Base-by-base conservation (phyloP, 2,888 invertebrate species). In the Clistopyga incitator region DNA sequence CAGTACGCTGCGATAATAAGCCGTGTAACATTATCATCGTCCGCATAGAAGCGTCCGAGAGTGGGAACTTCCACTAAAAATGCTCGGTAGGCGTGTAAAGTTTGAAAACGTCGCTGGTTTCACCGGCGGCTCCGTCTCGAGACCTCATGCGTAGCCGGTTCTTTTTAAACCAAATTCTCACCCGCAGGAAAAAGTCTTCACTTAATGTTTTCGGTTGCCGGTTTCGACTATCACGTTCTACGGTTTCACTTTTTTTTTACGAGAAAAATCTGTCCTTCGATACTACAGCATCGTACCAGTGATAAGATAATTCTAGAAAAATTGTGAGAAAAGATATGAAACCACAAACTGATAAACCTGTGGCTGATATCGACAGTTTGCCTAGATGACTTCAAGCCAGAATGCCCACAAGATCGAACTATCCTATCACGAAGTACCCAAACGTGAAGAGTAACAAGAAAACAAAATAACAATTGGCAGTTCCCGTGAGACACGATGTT, bases 401-500 rank as follows among this genome's bases (percentile, higher is more conserved):
- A 56, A 56, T 4, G 25, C 3, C 15, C 56, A 15, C 6, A 56
- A 4, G 56, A 13, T 56, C 56, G 25, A 3, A 20, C 25, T 25
- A 13, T 25, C 56, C 25, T 1, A 15, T 56, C 15, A 13, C 11
- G 25, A 25, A 56, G 23, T 25, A 13, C 13, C 23, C 23, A 23
- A 54, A 23, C 2, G 25, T 56, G 56, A 23, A 25, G 13, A 10
- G 11, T 23, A n/a, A 38, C 38, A n/a, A 6, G 23, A 64, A 52
- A 65, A 45, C 18, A 45, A 29, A 20, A 47, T 25, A 47, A 64
- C 29, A 42, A 50, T 50, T 50, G 50, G 1, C 50, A 54, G 34
- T 38, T 38, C 71, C 23, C 59, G 20, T 42, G 23, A 25, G 13
- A n/a, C 47, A 81, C 15, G 20, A 74, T 78, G 78, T 47, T 38